A percentile compares a stretch with the other conserved stretches of the same genome.
phyloP scores from a whole-genome alignment of 2,888 invertebrate species.

The Pandemis cinnamomeana region DNA sequence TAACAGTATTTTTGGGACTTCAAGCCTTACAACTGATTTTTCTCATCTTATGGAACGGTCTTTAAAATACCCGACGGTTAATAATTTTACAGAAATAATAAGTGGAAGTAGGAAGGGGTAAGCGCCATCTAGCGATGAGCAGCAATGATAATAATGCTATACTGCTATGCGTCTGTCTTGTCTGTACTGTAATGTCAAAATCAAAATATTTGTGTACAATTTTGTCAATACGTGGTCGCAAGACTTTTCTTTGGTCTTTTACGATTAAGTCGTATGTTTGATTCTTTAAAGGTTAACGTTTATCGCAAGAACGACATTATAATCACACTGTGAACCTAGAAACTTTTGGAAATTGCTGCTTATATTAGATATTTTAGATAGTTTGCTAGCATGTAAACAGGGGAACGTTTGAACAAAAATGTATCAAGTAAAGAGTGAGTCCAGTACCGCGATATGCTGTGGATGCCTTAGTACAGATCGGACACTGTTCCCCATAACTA shows the following conservation, averaged over 20 bases:
- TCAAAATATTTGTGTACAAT: neutral
- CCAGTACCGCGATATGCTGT: conserved; percentile 27
- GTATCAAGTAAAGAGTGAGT: conserved; percentile 20
- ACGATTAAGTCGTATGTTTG: neutral
- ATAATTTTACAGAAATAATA: neutral
- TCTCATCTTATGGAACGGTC: too few species aligned
- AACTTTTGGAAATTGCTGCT: neutral
- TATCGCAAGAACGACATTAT: neutral
- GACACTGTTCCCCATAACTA: conserved; percentile 30
- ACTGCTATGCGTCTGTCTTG: neutral
- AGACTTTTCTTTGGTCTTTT: neutral
- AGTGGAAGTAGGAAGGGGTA: neutral
- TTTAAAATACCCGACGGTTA: too few species aligned
- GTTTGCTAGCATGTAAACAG: neutral
- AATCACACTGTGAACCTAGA: neutral
- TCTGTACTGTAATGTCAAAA: conserved; percentile 15
- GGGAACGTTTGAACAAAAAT: conserved; percentile 8
- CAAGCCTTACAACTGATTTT: too few species aligned
- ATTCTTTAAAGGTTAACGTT: neutral
- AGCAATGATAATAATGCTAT: neutral
- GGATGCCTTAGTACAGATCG: conserved; percentile 45
- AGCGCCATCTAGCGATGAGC: conserved; percentile 20
- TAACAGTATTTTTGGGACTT: too few species aligned
- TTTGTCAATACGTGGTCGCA: neutral
- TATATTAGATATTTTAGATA: neutral